These are phyloP conservation scores for Sternarchorhynchus goeldii DNA, from an alignment of 2,797 vertebrate species.

Conservation along the genomic window DNA sequence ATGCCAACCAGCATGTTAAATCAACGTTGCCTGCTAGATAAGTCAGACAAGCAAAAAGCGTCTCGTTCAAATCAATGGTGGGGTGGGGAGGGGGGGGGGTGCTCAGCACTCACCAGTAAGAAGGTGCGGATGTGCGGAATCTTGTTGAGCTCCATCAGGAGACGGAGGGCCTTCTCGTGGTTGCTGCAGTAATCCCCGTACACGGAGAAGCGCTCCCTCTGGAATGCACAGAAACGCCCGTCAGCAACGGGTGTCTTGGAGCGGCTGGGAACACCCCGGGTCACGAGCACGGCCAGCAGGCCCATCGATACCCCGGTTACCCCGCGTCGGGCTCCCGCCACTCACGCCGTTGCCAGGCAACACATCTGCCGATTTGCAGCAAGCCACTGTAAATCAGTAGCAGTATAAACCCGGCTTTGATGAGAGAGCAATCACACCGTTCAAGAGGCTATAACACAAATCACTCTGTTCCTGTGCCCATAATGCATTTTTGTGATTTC, in stretches of 20 bases:
- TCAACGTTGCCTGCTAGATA: background rate
- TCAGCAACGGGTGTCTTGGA: background rate
- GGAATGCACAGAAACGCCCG: conserved; percentile 57
- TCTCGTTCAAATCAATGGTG: background rate
- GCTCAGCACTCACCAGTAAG: conserved; percentile 85
- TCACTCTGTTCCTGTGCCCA: too few species aligned
- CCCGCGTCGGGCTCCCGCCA: too few species aligned
- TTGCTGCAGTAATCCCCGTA: conserved; percentile 98
- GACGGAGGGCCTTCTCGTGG: conserved; percentile 95
- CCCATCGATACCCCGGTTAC: too few species aligned
- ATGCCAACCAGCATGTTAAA: background rate
- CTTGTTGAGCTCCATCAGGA: conserved; percentile 97
- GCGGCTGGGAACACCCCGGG: too few species aligned
- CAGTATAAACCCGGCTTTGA: conserved; percentile 18
- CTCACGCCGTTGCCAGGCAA: too few species aligned
- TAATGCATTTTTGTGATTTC: too few species aligned
- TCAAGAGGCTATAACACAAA: background rate
- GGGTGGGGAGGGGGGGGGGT: too few species aligned
- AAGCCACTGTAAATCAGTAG: conserved; percentile 2
- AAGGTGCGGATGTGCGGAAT: conserved; percentile 90
- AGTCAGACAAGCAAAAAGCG: background rate
- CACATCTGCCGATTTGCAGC: too few species aligned
- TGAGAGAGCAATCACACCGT: conserved; percentile 16
- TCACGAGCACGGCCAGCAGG: too few species aligned
- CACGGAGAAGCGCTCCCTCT: conserved; percentile 93